Percentiles rank a stretch among this genome's conserved stretches.
These are phyloP conservation scores for Caenorhabditis sp. DNA, from an alignment of 2,888 invertebrate species.

Conservation along the genomic window DNA sequence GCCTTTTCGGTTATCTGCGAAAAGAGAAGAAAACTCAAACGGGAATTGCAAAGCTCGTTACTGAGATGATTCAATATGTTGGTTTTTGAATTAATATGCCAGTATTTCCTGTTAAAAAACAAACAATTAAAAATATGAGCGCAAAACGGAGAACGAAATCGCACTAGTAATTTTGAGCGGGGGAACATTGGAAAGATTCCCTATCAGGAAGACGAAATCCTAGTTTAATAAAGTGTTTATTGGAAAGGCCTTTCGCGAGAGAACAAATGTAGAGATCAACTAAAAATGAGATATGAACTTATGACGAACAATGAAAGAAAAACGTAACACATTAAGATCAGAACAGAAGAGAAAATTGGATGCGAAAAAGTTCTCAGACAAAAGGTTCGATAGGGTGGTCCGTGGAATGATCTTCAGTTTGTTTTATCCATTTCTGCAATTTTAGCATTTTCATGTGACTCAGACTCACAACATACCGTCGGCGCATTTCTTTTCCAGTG, in stretches of 20 bases:
- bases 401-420: background rate
- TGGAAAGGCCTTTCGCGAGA: too few species aligned
- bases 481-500: slow-evolving; percentile 52
- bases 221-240: too few species aligned
- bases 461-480: background rate
- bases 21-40: slow-evolving; percentile 19
- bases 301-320: background rate
- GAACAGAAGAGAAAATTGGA: too few species aligned
- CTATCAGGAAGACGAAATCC: slow-evolving; percentile 1
- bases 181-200: slow-evolving; percentile 48
- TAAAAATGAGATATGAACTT: too few species aligned
- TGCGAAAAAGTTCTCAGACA: too few species aligned
- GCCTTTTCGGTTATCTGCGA: slow-evolving; percentile 16
- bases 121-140: too few species aligned
- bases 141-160: too few species aligned
- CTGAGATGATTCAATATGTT: slow-evolving; percentile 49
- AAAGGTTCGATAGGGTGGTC: too few species aligned
- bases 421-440: slow-evolving; percentile 1
- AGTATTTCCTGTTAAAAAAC: too few species aligned
- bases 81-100: too few species aligned
- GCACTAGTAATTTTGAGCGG: too few species aligned
- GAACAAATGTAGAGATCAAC: too few species aligned
- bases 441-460: background rate
- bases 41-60: slow-evolving; percentile 49
- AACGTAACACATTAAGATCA: background rate